These are phyloP conservation scores for Turdus rufiventris DNA, from an alignment of 2,113 vertebrate species.

Conservation along the genomic window DNA sequence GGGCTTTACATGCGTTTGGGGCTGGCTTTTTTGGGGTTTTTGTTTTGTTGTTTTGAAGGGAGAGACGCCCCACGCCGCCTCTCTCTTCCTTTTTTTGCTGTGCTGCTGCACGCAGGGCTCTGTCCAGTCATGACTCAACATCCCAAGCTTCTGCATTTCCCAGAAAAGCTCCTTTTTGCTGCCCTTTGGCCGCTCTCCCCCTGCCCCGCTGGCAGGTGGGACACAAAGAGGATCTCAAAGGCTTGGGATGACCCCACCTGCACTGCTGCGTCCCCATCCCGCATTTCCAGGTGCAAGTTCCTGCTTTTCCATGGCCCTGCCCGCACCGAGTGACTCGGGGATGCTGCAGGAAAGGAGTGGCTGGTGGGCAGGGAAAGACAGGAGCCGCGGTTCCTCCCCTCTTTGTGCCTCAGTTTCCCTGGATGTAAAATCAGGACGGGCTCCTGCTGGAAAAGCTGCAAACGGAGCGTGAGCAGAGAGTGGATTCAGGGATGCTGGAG, in stretches of 20 bases:
- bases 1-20: background rate
- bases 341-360: background rate
- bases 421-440: background rate
- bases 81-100: constrained; percentile 66
- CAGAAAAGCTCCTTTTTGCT: background rate
- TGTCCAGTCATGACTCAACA: constrained; percentile 54
- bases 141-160: constrained; percentile 54
- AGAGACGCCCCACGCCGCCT: background rate
- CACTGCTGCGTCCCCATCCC: background rate
- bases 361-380: background rate
- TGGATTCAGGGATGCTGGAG: background rate
- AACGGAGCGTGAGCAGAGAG: background rate
- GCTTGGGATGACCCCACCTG: background rate
- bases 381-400: accelerated
- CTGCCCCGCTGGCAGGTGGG: background rate
- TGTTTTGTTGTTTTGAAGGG: background rate
- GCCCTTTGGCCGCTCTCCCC: background rate
- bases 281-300: background rate
- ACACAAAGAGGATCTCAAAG: accelerated
- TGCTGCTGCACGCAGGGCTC: background rate
- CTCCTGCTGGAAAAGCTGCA: background rate
- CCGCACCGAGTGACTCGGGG: accelerated
- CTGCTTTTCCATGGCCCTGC: accelerated
- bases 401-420: background rate
- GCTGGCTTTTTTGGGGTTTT: background rate